Conservation (phyloP, 2,113 vertebrate genomes). For the Pagrus major region DNA sequence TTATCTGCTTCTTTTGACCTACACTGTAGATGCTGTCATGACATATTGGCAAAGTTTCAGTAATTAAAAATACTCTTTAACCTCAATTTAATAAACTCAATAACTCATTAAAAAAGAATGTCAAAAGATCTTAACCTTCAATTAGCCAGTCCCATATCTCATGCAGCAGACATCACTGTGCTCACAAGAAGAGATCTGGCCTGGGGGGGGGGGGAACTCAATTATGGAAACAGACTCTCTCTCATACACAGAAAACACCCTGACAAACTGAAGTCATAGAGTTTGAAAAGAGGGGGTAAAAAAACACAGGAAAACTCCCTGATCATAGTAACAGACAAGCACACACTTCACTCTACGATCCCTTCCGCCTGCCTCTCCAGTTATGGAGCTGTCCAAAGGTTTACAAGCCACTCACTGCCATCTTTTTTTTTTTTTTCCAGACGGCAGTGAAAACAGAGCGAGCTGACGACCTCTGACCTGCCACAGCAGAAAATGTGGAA, state of each 20-base stretch:
- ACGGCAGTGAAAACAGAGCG: conserved; percentile 42
- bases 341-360: not conserved
- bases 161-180: not conserved
- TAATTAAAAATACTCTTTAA: not conserved
- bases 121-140: not conserved
- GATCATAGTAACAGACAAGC: conserved; percentile 25
- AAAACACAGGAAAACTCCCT: conserved; percentile 6
- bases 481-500: conserved; percentile 56
- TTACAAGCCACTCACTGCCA: conserved; percentile 45
- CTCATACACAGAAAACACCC: not conserved
- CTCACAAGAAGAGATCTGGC: not conserved
- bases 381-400: conserved; percentile 56
- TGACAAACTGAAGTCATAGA: not conserved
- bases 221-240: conserved; percentile 5
- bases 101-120: not conserved
- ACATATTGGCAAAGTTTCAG: not conserved
- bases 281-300: not conserved
- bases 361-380: conserved; percentile 16
- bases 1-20: not conserved
- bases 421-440: conserved; percentile 16
- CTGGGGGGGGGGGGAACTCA: not conserved
- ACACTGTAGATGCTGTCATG: fast-evolving
- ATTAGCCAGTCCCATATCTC: not conserved
- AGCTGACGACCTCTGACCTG: conserved; percentile 64
- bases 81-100: not conserved